These are phyloP conservation scores for Premnoplex brunnescens DNA, from an alignment of 2,797 vertebrate genomes.

Conservation along the genomic window DNA sequence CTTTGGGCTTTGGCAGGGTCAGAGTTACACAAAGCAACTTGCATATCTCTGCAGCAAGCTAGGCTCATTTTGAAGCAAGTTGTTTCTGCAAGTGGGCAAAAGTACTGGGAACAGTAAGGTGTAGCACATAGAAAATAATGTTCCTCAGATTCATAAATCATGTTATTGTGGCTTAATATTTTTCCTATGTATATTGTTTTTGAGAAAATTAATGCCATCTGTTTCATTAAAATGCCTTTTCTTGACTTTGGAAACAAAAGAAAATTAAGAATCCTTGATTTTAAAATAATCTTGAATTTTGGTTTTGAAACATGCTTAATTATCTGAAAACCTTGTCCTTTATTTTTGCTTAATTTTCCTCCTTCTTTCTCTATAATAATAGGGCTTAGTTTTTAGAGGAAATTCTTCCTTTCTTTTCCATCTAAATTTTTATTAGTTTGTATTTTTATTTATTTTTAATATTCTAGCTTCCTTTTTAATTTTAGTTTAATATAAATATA, in stretches of 20 bases:
- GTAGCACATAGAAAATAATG: background rate
- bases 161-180: background rate
- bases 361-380: background rate
- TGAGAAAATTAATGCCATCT: background rate
- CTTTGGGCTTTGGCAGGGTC: background rate
- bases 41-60: background rate
- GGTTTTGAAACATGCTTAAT: background rate
- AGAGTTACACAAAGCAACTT: background rate
- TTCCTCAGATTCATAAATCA: background rate
- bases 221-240: background rate
- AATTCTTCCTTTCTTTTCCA: background rate
- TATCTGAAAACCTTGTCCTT: background rate
- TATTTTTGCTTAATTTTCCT: background rate
- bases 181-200: background rate
- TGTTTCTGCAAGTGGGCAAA: background rate
- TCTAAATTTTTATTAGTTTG: background rate
- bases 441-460: background rate
- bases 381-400: background rate
- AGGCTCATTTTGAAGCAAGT: background rate
- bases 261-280: background rate
- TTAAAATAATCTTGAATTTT: background rate
- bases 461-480: background rate
- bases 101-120: background rate
- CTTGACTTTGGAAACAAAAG: background rate
- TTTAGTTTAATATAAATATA: background rate